phyloP scores from a whole-genome alignment of 2,113 vertebrate species.

The Crotalus viridis region DNA sequence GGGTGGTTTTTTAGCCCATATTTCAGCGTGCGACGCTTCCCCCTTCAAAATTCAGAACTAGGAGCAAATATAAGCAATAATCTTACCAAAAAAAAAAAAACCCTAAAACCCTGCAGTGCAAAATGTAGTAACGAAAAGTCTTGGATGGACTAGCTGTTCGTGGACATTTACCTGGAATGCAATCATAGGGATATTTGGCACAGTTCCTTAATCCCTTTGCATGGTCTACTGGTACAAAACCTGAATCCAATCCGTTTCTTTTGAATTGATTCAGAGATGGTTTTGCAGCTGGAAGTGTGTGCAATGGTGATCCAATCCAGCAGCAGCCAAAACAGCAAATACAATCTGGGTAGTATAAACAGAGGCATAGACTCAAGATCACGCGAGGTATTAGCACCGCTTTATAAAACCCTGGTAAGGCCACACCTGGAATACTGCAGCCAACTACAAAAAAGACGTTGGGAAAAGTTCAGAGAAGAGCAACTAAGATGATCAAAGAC shows the following conservation, averaged over 20 bases:
- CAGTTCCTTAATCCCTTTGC: neutral
- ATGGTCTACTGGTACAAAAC: neutral
- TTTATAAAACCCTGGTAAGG: too few species aligned
- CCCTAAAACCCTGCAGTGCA: too few species aligned
- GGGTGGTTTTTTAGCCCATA: neutral
- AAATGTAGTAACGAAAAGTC: neutral
- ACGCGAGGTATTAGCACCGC: too few species aligned
- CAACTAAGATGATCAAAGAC: too few species aligned
- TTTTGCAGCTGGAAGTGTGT: neutral
- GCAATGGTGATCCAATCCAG: neutral
- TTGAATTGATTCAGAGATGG: neutral
- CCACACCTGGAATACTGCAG: too few species aligned
- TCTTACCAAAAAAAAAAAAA: neutral
- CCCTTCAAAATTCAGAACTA: neutral
- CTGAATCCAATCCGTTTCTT: neutral
- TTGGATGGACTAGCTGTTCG: neutral
- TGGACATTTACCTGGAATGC: neutral
- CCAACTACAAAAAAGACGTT: too few species aligned
- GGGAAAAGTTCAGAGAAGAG: too few species aligned
- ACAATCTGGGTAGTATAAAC: too few species aligned
- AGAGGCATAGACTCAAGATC: too few species aligned
- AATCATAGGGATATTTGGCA: neutral
- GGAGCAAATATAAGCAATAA: neutral
- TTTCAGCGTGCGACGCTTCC: neutral
- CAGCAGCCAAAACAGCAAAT: too few species aligned